Evolutionary conservation across 2,888 invertebrate genomes (phyloP).

Genomic region (Parnassius glacialis): DNA sequence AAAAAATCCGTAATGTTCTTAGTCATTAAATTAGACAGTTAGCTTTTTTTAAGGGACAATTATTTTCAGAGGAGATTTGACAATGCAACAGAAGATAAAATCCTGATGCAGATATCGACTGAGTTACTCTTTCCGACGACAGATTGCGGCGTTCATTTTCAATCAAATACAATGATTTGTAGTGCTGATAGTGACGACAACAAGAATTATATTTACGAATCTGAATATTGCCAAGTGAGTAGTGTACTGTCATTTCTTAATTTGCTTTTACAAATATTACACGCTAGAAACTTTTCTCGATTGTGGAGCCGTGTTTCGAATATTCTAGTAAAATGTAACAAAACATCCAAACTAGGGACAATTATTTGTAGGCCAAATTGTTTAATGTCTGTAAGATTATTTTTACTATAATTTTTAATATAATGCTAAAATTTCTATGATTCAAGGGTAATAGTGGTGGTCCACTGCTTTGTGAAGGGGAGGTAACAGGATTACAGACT

Average conservation of each 20-base stretch:
- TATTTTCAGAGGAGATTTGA: conserved; percentile 13
- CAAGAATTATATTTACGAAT: conserved; percentile 39
- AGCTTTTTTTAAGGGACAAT: too few relatives aligned
- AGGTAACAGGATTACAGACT: conserved; percentile 61
- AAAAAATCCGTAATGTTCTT: too few relatives aligned
- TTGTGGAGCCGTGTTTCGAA: too few relatives aligned
- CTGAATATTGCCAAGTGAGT: conserved; percentile 57
- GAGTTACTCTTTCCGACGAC: conserved; percentile 45
- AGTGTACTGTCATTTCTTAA: conserved; percentile 7
- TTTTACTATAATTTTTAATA: neutral
- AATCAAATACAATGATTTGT: conserved; percentile 54
- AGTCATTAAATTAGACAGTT: too few relatives aligned
- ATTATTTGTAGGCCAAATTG: too few relatives aligned
- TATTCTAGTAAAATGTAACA: too few relatives aligned
- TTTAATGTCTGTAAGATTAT: too few relatives aligned
- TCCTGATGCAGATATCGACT: conserved; percentile 50
- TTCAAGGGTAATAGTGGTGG: conserved; percentile 67
- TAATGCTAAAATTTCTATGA: neutral
- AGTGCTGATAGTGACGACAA: conserved; percentile 47
- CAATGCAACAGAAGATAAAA: conserved; percentile 47
- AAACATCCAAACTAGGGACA: too few relatives aligned
- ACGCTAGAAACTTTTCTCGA: too few relatives aligned
- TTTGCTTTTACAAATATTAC: neutral
- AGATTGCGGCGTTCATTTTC: conserved; percentile 53
- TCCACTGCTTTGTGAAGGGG: conserved; percentile 60